Conservation (phyloP, 1,140 invertebrate species). For the Euura saliciscinereae region DNA sequence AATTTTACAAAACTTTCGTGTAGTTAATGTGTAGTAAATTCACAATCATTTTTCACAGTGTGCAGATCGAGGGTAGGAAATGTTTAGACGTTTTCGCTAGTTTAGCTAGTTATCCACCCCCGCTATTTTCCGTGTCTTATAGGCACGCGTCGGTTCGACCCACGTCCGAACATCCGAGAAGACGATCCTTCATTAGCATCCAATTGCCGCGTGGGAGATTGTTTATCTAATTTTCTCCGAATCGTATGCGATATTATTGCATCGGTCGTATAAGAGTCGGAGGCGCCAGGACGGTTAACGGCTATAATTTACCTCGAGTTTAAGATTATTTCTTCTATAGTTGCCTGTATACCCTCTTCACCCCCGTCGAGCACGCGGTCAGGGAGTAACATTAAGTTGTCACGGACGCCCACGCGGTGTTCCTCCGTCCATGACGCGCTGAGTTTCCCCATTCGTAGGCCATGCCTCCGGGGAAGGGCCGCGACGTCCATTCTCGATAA, state of each 20-base stretch:
- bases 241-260: neutral
- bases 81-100: no score
- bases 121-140: no score
- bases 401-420: neutral
- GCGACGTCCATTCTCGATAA: neutral
- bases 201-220: constrained; percentile 6
- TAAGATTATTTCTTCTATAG: neutral
- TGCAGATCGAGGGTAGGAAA: no score
- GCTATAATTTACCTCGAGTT: constrained; percentile 1
- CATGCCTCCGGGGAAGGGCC: neutral
- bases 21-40: no score
- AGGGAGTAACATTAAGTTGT: constrained; percentile 7
- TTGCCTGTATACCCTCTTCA: neutral
- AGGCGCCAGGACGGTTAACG: constrained; percentile 1
- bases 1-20: no score
- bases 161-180: neutral
- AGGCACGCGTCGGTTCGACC: neutral
- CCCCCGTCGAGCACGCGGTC: neutral
- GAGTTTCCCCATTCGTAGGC: neutral
- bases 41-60: no score
- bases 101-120: no score
- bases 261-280: neutral
- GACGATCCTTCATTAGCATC: constrained; percentile 7
- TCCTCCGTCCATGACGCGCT: neutral
- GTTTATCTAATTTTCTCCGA: neutral